Evolutionary conservation across 2,888 invertebrate species (phyloP), one percentile per base, ranked within the genome.

Genomic region (Chymomyza procnemis): DNA sequence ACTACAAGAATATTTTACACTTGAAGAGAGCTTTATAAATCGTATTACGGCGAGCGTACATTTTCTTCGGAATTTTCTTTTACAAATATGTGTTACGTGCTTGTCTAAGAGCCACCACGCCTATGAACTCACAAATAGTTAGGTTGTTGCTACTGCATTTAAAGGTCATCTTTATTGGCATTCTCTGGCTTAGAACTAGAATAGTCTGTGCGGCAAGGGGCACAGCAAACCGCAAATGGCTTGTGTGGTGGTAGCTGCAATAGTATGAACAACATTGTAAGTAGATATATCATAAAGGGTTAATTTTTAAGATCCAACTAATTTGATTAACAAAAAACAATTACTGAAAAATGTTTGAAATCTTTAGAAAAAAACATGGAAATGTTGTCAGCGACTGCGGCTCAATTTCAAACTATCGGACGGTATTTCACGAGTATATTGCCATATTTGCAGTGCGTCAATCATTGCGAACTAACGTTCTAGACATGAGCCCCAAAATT

Each of bases 121-220:
- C 48, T 50, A 63, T 65, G 48, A 19, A 22, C 47, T 18, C 18
- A 48, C 50, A 14, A 30, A 12, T 61, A 62, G 64, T 65, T 64
- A 54, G 54, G 52, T 18, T 52, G 52, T 55, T 61, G 61, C 48
- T 60, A 19, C 18, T 78, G 78, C 83, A 82, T 80, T 80, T 79
- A 82, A 79, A 80, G 82, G 80, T 82, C 82, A 80, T 80, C 80
- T 54, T 64, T 58, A 65, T 55, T 30, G 47, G 55, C 46, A 41
- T n/a, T n/a, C 12, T 47, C 55, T 61, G 64, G 22, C 59, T 58
- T 16, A 73, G 71, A 66, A 73, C 78, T 75, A 72, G 75, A 73
- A 68, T 61, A 22, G 54, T n/a, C n/a, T n/a, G 52, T 19, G 16
- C 47, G 34, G 9, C 50, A 9, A 14, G 58, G 12, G 14, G 14